These are phyloP conservation scores for Branchinecta sandiegonensis DNA, from an alignment of 2,888 invertebrate species.

Conservation along the genomic window DNA sequence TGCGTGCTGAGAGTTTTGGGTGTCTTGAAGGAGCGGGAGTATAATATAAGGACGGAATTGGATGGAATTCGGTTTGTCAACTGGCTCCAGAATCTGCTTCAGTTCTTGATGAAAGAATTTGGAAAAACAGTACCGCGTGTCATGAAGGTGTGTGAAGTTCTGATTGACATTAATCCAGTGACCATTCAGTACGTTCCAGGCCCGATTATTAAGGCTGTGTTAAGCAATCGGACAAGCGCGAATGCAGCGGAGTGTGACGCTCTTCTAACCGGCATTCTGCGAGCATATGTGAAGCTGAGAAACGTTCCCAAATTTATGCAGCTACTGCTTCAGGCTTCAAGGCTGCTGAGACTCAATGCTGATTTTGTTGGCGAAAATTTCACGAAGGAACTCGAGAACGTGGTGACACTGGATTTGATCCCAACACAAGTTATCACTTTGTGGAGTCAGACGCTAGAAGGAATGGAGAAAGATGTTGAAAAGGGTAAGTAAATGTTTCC, in stretches of 20 bases:
- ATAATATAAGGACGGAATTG: neutral
- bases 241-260: neutral
- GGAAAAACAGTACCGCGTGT: slow-evolving; percentile 2
- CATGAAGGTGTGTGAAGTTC: slow-evolving; percentile 6
- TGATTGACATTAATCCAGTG: slow-evolving; percentile 2
- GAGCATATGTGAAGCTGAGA: neutral
- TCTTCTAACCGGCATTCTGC: neutral
- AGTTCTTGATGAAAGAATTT: neutral
- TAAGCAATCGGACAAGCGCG: neutral
- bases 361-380: neutral
- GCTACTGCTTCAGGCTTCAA: neutral
- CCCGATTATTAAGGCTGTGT: slow-evolving; percentile 13
- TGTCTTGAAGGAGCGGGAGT: neutral
- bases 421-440: neutral
- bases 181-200: slow-evolving; percentile 9
- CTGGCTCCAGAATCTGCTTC: neutral
- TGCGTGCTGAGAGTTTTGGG: neutral
- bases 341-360: neutral
- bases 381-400: neutral
- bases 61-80: neutral
- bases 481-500: neutral
- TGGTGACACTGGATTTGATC: neutral
- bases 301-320: neutral
- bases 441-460: neutral
- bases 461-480: slow-evolving; percentile 9